Base-by-base conservation (phyloP, 1,140 invertebrate species). In the Diprion similis region DNA sequence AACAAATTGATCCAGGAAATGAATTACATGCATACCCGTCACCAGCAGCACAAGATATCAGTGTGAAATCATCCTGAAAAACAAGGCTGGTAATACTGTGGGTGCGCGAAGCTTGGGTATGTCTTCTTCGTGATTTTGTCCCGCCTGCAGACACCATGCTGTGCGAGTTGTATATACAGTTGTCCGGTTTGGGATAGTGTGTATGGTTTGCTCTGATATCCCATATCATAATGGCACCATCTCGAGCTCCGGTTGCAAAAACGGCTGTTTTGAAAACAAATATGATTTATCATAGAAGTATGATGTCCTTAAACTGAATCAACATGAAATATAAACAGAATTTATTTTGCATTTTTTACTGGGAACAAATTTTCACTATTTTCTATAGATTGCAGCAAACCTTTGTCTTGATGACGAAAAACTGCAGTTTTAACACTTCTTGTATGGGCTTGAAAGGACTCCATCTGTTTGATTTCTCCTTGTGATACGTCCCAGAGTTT, bases 161-260 rank as follows among this genome's bases (percentile, higher is more conserved):
- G 82, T 93, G 92, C 15, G 90, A 91, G 81, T 90, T 91, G 71
- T 86, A 87, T 46, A 93, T 91, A 71, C 88, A 90, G 77, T 92
- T 92, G 80, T 93, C 92, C 0, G 91, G 90, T 71, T 89, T 90
- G 1, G 89, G 85, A 0, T 87, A 83, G 46, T 89, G 81, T 65
- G 82, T 84, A 47, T 87, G 87, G 79, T 84, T 89, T 75, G 89
- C 89, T 66, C 94, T 86, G 3, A 90, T 92, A 82, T 97, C 96
- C 95, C 95, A 97, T 10, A 97, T 81, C 73, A 95, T 91, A 8
- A 97, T 94, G 75, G 92, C 92, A 1, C 95, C 95, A 88, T 97
- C 96, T 47, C 96, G 86, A 10, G 94, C 93, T 15, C 95, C 95
- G 9, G 95, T 95, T 9, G 94, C 95, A 89, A 97, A 96, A 0